Conservation (phyloP, 2,888 invertebrate species). For the Agrenia bidenticulata region DNA sequence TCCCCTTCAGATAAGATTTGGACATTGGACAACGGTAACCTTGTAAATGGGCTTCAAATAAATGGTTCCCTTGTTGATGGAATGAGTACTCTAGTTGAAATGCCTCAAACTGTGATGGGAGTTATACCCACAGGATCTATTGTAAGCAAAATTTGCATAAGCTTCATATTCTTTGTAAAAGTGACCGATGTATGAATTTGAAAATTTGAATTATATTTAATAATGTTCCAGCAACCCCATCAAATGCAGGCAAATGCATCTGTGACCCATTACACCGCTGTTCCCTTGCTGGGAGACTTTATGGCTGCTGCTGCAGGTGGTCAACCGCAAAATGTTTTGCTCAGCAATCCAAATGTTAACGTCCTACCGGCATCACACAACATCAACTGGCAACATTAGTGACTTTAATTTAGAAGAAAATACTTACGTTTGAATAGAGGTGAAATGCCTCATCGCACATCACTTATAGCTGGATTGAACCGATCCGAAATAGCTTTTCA, state of each 20-base stretch:
- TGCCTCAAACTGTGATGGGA: conserved; percentile 47
- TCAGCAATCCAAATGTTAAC: conserved; percentile 48
- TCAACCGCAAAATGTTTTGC: conserved; percentile 49
- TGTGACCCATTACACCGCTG: conserved; percentile 45
- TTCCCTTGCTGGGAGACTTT: conserved; percentile 42
- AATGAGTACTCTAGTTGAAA: conserved; percentile 44
- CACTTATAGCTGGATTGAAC: too few species aligned
- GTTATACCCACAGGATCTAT: conserved; percentile 39
- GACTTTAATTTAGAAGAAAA: too few species aligned
- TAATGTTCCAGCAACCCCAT: conserved; percentile 29
- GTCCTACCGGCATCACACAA: conserved; percentile 38
- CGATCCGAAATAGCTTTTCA: too few species aligned
- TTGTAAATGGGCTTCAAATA: conserved; percentile 47
- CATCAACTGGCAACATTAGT: conserved; percentile 47
- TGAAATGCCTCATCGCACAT: too few species aligned
- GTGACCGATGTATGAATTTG: not conserved
- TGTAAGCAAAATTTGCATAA: conserved; percentile 29
- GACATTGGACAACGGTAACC: conserved; percentile 41
- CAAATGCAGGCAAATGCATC: conserved; percentile 46
- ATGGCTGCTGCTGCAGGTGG: conserved; percentile 41
- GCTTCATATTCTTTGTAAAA: conserved; percentile 8
- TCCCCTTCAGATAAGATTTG: conserved; percentile 76
- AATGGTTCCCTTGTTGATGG: conserved; percentile 50
- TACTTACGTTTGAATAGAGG: too few species aligned
- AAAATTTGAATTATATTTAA: not conserved